phyloP scores from a whole-genome alignment of 2,113 vertebrate genomes.

The Malurus cyaneus region DNA sequence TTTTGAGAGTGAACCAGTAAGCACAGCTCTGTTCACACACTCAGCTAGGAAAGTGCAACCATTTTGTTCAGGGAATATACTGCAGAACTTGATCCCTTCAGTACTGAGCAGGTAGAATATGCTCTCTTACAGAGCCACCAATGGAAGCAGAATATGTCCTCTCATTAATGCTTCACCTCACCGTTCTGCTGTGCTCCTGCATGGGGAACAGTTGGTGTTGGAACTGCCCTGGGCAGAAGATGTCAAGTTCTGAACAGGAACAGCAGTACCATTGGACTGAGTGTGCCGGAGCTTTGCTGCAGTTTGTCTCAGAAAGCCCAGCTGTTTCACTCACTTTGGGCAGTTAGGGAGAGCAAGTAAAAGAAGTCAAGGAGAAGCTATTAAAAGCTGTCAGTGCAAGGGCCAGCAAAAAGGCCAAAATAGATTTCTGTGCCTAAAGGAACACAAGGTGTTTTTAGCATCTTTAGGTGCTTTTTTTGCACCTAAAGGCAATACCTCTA shows the following conservation, averaged over 20 bases:
- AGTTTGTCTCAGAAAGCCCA: background rate
- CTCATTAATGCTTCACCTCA: background rate
- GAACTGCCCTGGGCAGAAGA: background rate
- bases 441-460: too few relatives aligned
- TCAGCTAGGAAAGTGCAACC: background rate
- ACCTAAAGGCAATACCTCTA: background rate
- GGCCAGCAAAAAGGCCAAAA: background rate
- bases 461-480: too few relatives aligned
- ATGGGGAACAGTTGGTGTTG: fast-evolving
- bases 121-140: background rate
- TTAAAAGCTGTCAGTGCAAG: background rate
- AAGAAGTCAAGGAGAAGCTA: background rate
- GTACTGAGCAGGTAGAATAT: background rate
- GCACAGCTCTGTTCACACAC: background rate
- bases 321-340: background rate
- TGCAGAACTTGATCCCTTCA: background rate
- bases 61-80: background rate
- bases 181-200: background rate
- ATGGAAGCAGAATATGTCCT: background rate
- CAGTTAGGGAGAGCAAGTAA: background rate
- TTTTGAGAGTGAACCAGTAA: background rate
- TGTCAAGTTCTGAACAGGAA: background rate
- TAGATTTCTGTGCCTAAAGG: background rate
- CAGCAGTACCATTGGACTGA: background rate
- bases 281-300: fast-evolving